Evolutionary conservation across 2,113 vertebrate species (phyloP), one percentile per base, ranked within the genome.

Genomic region (Piliocolobus tephrosceles): DNA sequence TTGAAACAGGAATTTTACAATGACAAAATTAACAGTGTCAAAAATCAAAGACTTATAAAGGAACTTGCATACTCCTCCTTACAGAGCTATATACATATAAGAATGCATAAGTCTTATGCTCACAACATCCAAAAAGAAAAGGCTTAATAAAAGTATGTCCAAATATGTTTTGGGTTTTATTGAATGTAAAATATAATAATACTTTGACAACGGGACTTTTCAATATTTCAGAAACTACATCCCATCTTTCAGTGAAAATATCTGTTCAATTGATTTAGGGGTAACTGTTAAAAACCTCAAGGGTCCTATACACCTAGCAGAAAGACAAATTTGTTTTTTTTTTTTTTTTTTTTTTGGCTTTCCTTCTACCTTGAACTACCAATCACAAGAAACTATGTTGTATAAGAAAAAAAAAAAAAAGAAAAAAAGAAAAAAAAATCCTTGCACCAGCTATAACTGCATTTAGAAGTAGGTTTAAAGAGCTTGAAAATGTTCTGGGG

Each of bases 161-260:
- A 93, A 55, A 95, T 81, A 58, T 18, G 6, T 47, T 83, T 79
- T 30, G 20, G 4, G 10, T 88, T 86, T 70, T 88, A 18, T 70
- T 91, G n/a, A 94, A 73, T 95, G 8, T 66, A 88, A 97, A 94
- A 93, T 3, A 95, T 61, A 89, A 57, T 35, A 93, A 91, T 32
- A 96, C 84, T 52, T 93, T 95, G 61, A 93, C 75, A 94, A 94
- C 47, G 40, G 17, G 87, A 92, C 25, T 88, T 93, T 94, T 88
- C 76, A 96, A 76, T 85, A 94, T 97, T 95, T 97, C 75, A 94
- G 61, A 86, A 96, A 84, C 64, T 91, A 55, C 27, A 96, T 87
- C 8, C 45, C 64, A 90, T 92, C 52, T 91, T 96, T 89, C 88
- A 90, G 14, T 81, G 66, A 95, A 95, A 96, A 82, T 95, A 92